Percentiles rank a stretch among this genome's conserved stretches.
These are phyloP conservation scores for Ephydatia muelleri DNA, from an alignment of 37 sponge, comb jelly and placozoan species.

Conservation along the genomic window DNA sequence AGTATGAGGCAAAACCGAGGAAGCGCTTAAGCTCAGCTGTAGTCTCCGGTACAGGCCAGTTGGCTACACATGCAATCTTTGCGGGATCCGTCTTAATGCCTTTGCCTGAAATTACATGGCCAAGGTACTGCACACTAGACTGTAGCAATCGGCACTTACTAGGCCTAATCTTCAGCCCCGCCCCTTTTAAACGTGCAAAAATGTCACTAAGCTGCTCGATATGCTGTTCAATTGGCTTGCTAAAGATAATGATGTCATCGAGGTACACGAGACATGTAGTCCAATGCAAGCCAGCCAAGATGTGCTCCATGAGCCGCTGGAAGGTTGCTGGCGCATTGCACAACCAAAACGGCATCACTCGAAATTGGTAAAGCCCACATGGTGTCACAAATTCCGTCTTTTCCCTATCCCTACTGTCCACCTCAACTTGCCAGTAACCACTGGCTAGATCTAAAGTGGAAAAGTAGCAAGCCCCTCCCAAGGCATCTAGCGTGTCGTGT, in stretches of 20 bases:
- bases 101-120: not conserved
- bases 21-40: conserved; percentile 16
- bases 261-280: conserved; percentile 3
- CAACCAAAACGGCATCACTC: conserved; percentile 38
- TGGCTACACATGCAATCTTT: not conserved
- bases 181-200: not conserved
- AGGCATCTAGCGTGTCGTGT: conserved; percentile 3
- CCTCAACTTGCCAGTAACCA: conserved; percentile 11
- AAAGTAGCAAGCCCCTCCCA: conserved; percentile 8
- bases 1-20: conserved; percentile 20
- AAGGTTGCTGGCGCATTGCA: conserved; percentile 50
- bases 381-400: conserved; percentile 31
- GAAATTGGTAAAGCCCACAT: conserved; percentile 21
- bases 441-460: not conserved
- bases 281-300: conserved; percentile 3
- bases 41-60: not conserved
- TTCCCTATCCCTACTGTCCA: not conserved
- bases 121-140: conserved; percentile 13
- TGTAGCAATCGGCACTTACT: conserved; percentile 3
- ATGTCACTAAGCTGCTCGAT: not conserved
- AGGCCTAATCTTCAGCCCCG: conserved; percentile 7
- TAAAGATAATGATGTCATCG: conserved; percentile 5
- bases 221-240: not conserved
- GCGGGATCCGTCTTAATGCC: conserved; percentile 11
- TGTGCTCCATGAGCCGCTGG: conserved; percentile 30